Conservation (phyloP, 1,140 invertebrate genomes). For the Zaprionus camerounensis region DNA sequence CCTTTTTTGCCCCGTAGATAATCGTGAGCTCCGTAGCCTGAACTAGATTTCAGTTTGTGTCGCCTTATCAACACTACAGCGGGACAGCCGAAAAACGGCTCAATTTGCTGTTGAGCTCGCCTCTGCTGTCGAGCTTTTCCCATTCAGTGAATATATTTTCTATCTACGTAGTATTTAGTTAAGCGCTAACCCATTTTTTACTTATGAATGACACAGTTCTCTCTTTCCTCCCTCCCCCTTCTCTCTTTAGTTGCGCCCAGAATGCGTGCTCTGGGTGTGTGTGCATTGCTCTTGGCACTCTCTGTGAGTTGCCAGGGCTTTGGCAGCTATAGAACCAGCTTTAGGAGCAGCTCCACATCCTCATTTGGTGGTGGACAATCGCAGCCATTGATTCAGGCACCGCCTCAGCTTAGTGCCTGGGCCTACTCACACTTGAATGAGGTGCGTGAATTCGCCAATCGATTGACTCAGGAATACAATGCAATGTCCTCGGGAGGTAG, state of each 20-base stretch:
- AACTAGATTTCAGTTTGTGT: constrained; percentile 63
- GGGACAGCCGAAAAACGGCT: constrained; percentile 32
- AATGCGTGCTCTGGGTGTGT: constrained; percentile 60
- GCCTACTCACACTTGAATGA: constrained; percentile 61
- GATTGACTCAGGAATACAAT: constrained; percentile 72
- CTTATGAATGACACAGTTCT: constrained; percentile 65
- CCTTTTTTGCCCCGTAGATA: constrained; percentile 65
- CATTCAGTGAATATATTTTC: not conserved
- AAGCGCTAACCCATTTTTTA: constrained; percentile 31
- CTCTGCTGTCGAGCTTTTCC: constrained; percentile 3
- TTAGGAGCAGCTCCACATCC: constrained; percentile 51
- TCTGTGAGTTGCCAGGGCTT: constrained; percentile 47
- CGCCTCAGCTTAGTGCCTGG: constrained; percentile 57
- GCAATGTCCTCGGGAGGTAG: constrained; percentile 55
- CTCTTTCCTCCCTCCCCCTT: constrained; percentile 19
- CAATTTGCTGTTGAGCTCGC: constrained; percentile 7
- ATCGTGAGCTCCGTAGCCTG: constrained; percentile 45
- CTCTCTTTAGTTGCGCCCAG: constrained; percentile 39
- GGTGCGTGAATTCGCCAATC: constrained; percentile 69
- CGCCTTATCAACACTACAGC: constrained; percentile 46
- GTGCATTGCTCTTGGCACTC: constrained; percentile 57
- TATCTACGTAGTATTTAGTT: constrained; percentile 26
- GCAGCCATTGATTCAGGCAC: constrained; percentile 20
- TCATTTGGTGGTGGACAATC: constrained; percentile 47
- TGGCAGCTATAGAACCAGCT: constrained; percentile 45